Evolutionary conservation across 1,140 invertebrate genomes (phyloP), one percentile per base, ranked within the genome.

Genomic region (Pachypeltis micranthus): DNA sequence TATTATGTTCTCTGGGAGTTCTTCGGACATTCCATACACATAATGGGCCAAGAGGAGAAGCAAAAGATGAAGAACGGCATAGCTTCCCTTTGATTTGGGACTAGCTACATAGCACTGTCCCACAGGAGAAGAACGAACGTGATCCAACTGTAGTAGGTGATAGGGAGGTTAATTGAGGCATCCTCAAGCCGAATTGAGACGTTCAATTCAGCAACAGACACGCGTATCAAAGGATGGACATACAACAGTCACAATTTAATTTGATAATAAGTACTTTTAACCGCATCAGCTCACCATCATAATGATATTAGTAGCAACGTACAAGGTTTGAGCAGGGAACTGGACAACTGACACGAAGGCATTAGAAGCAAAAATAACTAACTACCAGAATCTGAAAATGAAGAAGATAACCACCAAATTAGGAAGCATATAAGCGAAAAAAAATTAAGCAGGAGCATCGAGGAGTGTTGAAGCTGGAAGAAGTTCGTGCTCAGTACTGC

Each of bases 71-170:
- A 3, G 89, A 88, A 56, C 85, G 98, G 83, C 84, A 94, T 96
- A 59, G 88, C 87, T 62, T 85, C 84, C 21, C 96, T 79, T 71
- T 98, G 95, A 75, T 96, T 87, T n/a, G 84, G 92, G 68, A 96
- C 84, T 80, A 98, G 88, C 96, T 95, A 99, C 28, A 98, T 81
- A 28, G 96, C 76, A 72, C 95, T 92, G 0, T 95, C 93, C 85
- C 88, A 92, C 60, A 98, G 74, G 1, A 99, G 78, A 26, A 98
- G 81, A 3, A 94, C 86, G 72, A 98, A 97, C 0, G 95, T 95
- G 59, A 98, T 77, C 91, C 95, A 98, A 71, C 92, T 96, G 75
- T 98, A 93, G 73, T 94, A 99, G 67, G 95, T 93, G 71, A 99
- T 97, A 71, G n/a, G n/a, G n/a, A n/a, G n/a, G n/a, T n/a, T n/a